Conservation (phyloP, 53 echinoderm and acorn worm genomes). For the Echinarachnius parma region DNA sequence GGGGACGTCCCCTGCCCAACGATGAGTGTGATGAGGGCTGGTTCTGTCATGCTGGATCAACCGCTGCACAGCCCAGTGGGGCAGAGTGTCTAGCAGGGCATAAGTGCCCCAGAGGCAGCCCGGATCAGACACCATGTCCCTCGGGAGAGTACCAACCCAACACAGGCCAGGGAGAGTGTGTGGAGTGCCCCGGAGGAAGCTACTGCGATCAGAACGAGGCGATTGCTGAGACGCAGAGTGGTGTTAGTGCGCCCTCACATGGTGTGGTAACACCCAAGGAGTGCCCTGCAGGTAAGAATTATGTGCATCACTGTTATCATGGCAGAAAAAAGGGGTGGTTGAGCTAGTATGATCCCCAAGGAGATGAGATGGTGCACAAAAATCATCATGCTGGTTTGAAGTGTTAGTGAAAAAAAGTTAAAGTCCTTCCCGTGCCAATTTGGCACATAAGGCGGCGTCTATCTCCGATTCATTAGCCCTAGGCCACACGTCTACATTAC, state of each 20-base stretch:
- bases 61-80: slow-evolving; percentile 87
- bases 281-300: slow-evolving; percentile 77
- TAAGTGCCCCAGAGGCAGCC: slow-evolving; percentile 79
- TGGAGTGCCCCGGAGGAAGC: slow-evolving; percentile 81
- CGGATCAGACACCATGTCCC: slow-evolving; percentile 74
- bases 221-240: slow-evolving; percentile 92
- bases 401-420: too few relatives aligned
- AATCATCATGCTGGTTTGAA: too few relatives aligned
- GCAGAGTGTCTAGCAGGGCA: slow-evolving; percentile 86
- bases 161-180: slow-evolving; percentile 75
- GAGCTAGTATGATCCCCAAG: too few relatives aligned
- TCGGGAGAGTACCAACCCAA: slow-evolving; percentile 90
- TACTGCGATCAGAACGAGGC: slow-evolving; percentile 98
- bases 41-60: slow-evolving; percentile 89
- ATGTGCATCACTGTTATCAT: too few relatives aligned
- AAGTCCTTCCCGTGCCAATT: too few relatives aligned
- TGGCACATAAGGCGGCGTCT: too few relatives aligned
- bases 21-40: slow-evolving; percentile 92
- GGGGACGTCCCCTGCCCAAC: slow-evolving; percentile 81
- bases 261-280: slow-evolving; percentile 96
- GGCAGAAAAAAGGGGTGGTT: too few relatives aligned
- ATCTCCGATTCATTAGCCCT: too few relatives aligned
- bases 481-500: too few relatives aligned
- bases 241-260: slow-evolving; percentile 85
- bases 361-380: too few relatives aligned